Percentiles rank a stretch among this genome's conserved stretches.
Evolutionary conservation across 1,140 invertebrate species (phyloP).

Genomic region (Bombus picipes): DNA sequence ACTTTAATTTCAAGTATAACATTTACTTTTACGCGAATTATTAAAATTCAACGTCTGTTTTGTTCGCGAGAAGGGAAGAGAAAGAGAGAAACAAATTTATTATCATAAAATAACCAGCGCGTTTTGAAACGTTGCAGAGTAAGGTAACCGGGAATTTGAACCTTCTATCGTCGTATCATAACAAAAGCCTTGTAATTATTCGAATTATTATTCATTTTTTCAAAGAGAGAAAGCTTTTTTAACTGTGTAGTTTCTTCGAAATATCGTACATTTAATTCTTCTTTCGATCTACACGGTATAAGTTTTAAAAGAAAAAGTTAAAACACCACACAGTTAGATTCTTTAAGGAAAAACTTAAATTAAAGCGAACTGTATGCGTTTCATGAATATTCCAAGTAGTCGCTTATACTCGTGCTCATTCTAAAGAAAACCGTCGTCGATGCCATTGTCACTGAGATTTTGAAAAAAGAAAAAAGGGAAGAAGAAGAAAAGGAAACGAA

Average conservation of each 20-base stretch:
- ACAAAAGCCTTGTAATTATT: not conserved
- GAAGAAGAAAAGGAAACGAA: not conserved
- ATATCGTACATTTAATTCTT: not conserved
- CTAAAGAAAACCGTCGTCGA: conserved; percentile 49
- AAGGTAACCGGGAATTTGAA: not conserved
- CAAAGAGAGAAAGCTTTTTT: not conserved
- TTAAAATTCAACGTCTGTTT: not conserved
- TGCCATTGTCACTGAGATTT: conserved; percentile 45
- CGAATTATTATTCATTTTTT: not conserved
- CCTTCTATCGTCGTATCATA: not conserved
- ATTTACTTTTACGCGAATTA: not conserved
- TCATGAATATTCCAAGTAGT: conserved; percentile 46
- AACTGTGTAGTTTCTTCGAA: not conserved
- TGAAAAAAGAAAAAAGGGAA: conserved; percentile 21
- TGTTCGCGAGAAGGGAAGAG: too few relatives aligned
- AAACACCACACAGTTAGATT: conserved; percentile 31
- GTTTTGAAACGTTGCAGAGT: not conserved
- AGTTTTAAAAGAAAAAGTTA: conserved; percentile 16
- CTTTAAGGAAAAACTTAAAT: conserved; percentile 39
- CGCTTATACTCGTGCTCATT: conserved; percentile 30
- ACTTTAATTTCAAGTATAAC: not conserved
- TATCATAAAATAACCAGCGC: not conserved
- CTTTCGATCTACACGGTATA: not conserved
- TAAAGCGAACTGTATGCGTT: conserved; percentile 20
- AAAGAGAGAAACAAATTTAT: not conserved